Percentiles rank a stretch among this genome's conserved stretches.
phyloP scores from a whole-genome alignment of 1,140 invertebrate species.

The Brachionus angularis region DNA sequence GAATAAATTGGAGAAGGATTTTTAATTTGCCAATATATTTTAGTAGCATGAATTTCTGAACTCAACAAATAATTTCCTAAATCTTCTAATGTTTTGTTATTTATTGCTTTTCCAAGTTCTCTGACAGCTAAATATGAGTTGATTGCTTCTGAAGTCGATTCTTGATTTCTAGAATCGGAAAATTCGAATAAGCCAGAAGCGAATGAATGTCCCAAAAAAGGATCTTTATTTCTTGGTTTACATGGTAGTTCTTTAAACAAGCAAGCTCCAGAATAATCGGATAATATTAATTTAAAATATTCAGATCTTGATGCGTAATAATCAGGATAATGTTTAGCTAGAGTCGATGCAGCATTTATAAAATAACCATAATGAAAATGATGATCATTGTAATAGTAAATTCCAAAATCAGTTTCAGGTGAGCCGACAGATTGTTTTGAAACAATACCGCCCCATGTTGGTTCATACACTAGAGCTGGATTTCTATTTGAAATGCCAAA shows the following conservation, averaged over 20 bases:
- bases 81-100: slow-evolving; percentile 8
- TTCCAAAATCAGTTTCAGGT: slow-evolving; percentile 22
- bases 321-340: slow-evolving; percentile 15
- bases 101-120: background rate
- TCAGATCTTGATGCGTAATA: slow-evolving; percentile 15
- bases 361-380: slow-evolving; percentile 39
- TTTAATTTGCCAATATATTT: slow-evolving; percentile 1
- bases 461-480: background rate
- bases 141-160: slow-evolving; percentile 26
- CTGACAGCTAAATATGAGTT: slow-evolving; percentile 4
- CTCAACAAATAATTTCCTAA: slow-evolving; percentile 3
- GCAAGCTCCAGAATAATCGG: slow-evolving; percentile 5
- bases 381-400: slow-evolving; percentile 43
- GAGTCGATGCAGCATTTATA: background rate
- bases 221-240: slow-evolving; percentile 12
- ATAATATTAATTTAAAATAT: slow-evolving; percentile 9
- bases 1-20: background rate
- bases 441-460: slow-evolving; percentile 5
- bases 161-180: slow-evolving; percentile 34
- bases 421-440: background rate
- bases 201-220: background rate
- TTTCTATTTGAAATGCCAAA: slow-evolving; percentile 1
- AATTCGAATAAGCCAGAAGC: slow-evolving; percentile 20
- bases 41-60: slow-evolving; percentile 1
- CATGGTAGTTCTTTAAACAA: slow-evolving; percentile 24